Evolutionary conservation across 2,113 vertebrate species (phyloP), one percentile per base, ranked within the genome.

Genomic region (Hydrochoerus hydrochaeris): DNA sequence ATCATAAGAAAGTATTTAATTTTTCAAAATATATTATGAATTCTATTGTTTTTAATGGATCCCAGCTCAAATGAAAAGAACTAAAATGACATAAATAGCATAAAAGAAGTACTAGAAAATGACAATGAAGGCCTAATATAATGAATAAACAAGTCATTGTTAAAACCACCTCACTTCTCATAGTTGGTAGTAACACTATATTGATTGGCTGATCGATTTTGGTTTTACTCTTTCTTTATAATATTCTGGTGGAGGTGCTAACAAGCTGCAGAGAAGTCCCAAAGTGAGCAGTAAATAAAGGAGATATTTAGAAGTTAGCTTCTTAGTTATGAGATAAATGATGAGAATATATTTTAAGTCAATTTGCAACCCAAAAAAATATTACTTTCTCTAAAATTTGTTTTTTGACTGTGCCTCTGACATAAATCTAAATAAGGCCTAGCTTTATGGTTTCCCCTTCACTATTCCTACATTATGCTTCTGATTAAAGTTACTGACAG

Each of bases 21-120:
- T 82, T 96, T 85, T 3, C 22, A 86, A 91, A 89, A 63, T 46
- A 67, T 62, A 41, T 80, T 49, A 30, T 63, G 41, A 69, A 35
- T 88, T 44, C 88, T 63, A 11, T 32, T 89, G 8, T 77, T 90
- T 57, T 85, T 49, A 26, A 44, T 88, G 85, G 41, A 83, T 92
- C 35, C 46, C 44, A 75, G 13, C 41, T 91, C 63, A 97, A 92
- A 82, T 80, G 58, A 87, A 94, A 96, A 90, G 38, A 46, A 81
- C 30, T 80, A 52, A 57, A 93, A 71, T 93, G 38, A 52, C 9
- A 19, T 90, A 83, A 77, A 41, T 80, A 54, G 83, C 49, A 32
- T 67, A 82, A 88, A 78, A 85, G 46, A 96, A 78, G 58, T 24
- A 3, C 60, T 85, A 87, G 28, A 85, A 52, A 41, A 30, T 38